Evolutionary conservation across 2,797 vertebrate species (phyloP), one percentile per base, ranked within the genome.

Genomic region (Pseudomugil gertrudae): DNA sequence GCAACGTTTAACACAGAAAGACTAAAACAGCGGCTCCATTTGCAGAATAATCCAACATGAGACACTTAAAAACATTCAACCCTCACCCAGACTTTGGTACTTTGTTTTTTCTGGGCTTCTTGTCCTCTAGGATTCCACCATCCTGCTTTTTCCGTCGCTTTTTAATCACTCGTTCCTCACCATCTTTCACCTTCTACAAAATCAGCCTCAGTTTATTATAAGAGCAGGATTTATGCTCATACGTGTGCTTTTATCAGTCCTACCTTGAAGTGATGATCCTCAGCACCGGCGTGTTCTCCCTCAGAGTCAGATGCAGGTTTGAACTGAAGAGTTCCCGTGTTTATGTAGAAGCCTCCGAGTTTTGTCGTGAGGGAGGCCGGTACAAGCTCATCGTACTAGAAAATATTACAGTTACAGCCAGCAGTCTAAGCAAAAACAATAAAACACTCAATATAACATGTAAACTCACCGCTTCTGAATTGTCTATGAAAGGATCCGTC

Each of bases 281-380:
- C 95, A 51, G 92, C 91, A 66, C 84, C 90, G 40, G 89, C 91
- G 30, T 95, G 95, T 57, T 99, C 98, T 68, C 95, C 96, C 86
- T 99, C 98, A 0, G 97, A 96, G 69, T 99, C 97, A 0, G 97
- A 99, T 2, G 97, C 95, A 5, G 96, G 89, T 62, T 97, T 95
- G 91, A 99, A 99, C 89, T 99, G 98, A 82, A 99, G 89, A 0
- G 97, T 99, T 35, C 98, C 98, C 1, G 96, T 98, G 90, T 99
- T 99, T 90, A 99, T 98, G 86, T 99, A 99, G 92, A 99, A 99
- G 21, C 98, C 98, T 80, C 98, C 98, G 0, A 97, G 96, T 86
- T 99, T 99, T 33, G 98, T 99, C 86, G 94, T 98, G 78, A 99
- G 92, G 32, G 98, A 98, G 36, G 97, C 98, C 23, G 98, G 98